Percentiles rank a stretch among this genome's conserved stretches.
phyloP scores from a whole-genome alignment of 2,888 invertebrate species.

The Synergus japonicus region DNA sequence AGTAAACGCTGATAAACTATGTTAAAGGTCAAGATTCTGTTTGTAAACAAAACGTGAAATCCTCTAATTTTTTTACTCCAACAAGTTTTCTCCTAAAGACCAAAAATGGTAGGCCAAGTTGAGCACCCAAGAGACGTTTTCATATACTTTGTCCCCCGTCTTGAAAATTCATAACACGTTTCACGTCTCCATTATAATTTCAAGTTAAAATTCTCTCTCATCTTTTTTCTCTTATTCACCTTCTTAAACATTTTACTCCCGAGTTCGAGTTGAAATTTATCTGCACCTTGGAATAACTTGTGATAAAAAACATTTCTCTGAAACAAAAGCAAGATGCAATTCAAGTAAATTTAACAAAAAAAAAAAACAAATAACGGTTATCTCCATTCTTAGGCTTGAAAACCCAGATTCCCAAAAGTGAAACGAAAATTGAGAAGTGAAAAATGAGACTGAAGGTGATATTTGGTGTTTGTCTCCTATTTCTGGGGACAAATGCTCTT shows the following conservation, averaged over 20 bases:
- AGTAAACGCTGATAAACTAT: background rate
- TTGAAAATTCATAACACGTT: background rate
- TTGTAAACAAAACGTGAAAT: background rate
- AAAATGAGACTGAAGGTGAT: conserved; percentile 25
- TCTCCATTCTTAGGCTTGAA: conserved; percentile 14
- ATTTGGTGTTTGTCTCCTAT: conserved; percentile 24
- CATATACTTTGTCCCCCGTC: background rate
- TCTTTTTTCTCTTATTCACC: background rate
- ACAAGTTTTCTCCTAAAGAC: background rate
- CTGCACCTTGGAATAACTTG: background rate
- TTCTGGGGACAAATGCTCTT: conserved; percentile 43
- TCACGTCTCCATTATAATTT: background rate
- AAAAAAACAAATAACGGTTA: background rate
- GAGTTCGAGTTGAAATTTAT: background rate
- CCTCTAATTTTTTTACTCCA: background rate
- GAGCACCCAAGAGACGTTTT: background rate
- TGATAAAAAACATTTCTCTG: background rate
- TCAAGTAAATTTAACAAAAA: background rate
- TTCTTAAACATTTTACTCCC: background rate
- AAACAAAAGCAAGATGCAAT: background rate
- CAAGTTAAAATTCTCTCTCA: background rate
- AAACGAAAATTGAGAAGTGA: conserved; percentile 1
- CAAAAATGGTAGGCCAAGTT: background rate
- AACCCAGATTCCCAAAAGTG: background rate
- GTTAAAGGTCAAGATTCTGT: background rate